These are phyloP conservation scores for Pandemis corylana DNA, from an alignment of 2,888 invertebrate species.

Conservation along the genomic window DNA sequence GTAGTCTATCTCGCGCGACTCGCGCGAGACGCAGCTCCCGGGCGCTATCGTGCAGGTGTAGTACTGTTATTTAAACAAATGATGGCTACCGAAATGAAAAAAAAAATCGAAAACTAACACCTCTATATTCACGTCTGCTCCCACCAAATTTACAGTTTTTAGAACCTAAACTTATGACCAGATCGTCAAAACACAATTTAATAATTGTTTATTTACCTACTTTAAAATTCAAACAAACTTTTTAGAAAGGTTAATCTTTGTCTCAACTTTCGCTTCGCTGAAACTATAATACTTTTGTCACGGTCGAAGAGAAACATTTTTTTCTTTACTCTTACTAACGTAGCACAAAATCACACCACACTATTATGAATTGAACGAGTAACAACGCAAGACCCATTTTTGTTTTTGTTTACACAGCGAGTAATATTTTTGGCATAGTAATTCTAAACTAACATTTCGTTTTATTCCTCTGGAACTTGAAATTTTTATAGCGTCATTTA, in stretches of 20 bases:
- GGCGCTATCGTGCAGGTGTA: too few species aligned
- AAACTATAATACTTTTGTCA: background rate
- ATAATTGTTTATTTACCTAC: background rate
- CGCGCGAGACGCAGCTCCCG: too few species aligned
- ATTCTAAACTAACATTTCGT: conserved; percentile 60
- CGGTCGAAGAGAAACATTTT: background rate
- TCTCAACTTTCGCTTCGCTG: background rate
- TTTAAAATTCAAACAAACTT: background rate
- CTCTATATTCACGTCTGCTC: background rate
- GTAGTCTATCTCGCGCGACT: too few species aligned
- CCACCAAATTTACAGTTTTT: background rate
- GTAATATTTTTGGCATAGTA: conserved; percentile 70
- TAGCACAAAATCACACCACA: background rate
- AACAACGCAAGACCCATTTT: conserved; percentile 50
- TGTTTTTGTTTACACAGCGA: conserved; percentile 65
- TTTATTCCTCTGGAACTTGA: conserved; percentile 72
- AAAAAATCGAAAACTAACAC: too few species aligned
- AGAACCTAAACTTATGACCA: background rate
- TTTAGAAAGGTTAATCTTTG: background rate
- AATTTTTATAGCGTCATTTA: conserved; percentile 77
- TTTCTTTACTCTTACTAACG: background rate
- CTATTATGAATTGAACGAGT: conserved; percentile 39
- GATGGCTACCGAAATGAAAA: too few species aligned
- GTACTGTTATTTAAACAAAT: too few species aligned
- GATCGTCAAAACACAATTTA: background rate